Evolutionary conservation across 2,113 vertebrate species (phyloP), one percentile per base, ranked within the genome.

Genomic region (Myotis davidii): DNA sequence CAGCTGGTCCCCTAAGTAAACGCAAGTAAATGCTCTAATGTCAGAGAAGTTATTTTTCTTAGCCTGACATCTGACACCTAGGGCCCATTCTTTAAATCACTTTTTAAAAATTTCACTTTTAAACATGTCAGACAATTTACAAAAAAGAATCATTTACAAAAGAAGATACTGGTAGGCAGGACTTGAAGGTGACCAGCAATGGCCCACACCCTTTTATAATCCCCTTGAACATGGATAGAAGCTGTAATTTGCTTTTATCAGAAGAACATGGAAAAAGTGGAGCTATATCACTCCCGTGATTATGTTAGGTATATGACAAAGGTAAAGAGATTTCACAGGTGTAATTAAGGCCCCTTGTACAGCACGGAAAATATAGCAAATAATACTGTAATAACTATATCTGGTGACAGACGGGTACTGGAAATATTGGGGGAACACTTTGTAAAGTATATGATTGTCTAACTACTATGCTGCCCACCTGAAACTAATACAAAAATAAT

Each of bases 41-140:
- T 88, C 81, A 86, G 77, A 83, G 32, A 89, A 23, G 16, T 74
- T 67, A 27, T 86, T 92, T 94, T 84, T 54, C 70, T 94, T 95
- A 73, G 69, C 56, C 83, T 69, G 18, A 29, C 82, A 73, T 88
- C 72, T 91, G 83, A 83, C 54, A 94, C 52, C 21, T 27, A 70
- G 2, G 17, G 72, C 42, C 32, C 59, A 48, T 34, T 79, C 65
- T 77, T 42, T 14, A 39, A 84, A 83, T 45, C 14, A 48, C 50
- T 29, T 64, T 85, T 84, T 23, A 17, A 88, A 84, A 29, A 34
- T 2, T 11, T 94, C 48, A 79, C 29, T 65, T 95, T 95, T 85
- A 93, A 94, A 78, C 8, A 54, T 17, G 2, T 50, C 39, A 89
- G 59, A 74, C 34, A 78, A 93, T 29, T 61, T 27, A 61, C 23